These are phyloP conservation scores for Smittia aterrima DNA, from an alignment of 2,888 invertebrate species.

Conservation along the genomic window DNA sequence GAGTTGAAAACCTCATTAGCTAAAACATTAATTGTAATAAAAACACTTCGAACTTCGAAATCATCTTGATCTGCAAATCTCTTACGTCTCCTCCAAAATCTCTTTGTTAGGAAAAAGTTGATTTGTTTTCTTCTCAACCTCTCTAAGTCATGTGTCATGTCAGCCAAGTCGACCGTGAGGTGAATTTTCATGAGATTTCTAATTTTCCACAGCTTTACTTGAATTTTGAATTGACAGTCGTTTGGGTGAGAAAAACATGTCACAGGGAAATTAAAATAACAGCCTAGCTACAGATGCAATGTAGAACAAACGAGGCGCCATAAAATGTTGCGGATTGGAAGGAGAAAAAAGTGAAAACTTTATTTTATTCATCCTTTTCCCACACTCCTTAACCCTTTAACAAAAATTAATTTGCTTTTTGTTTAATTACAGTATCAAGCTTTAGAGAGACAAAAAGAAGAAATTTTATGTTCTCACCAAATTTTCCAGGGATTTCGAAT, in stretches of 20 bases:
- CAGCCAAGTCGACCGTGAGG: neutral
- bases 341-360: neutral
- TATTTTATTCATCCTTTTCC: neutral
- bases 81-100: neutral
- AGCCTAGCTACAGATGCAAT: conserved; percentile 21
- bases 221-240: neutral
- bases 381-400: conserved; percentile 36
- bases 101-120: neutral
- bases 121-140: neutral
- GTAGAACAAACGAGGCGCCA: neutral
- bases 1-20: conserved; percentile 40
- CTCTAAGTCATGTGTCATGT: neutral
- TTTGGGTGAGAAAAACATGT: neutral
- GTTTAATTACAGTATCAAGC: conserved; percentile 38
- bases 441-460: neutral
- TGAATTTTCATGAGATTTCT: conserved; percentile 18
- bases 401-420: too few species aligned
- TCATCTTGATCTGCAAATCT: neutral
- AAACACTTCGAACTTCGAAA: too few species aligned
- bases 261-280: conserved; percentile 36
- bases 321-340: neutral
- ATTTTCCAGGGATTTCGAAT: conserved; percentile 2
- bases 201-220: too few species aligned
- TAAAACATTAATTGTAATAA: too few species aligned
- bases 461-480: conserved; percentile 1